Base-by-base conservation (phyloP, 2,797 vertebrate species). In the Hephaestus fuliginosus region DNA sequence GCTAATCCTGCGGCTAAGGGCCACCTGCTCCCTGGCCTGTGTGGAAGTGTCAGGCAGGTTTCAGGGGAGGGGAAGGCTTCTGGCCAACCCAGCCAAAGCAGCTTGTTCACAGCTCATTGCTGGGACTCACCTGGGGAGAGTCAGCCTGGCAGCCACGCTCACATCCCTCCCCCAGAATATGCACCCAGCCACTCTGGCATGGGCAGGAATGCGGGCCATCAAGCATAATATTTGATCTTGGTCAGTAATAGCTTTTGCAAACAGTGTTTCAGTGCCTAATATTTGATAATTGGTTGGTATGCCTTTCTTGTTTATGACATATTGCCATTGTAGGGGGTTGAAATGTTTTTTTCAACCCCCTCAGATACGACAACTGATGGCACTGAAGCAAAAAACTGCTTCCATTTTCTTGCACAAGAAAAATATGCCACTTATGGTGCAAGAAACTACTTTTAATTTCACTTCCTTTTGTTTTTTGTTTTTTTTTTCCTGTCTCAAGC, bases 91-190 rank as follows among this genome's bases (percentile, higher is more conserved):
- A 77, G 90, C 93, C 94, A 91, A 93, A 93, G 93, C 92, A 95
- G 93, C 92, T 92, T 93, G 93, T 94, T 95, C 92, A 92, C 92
- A 94, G 93, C 93, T 93, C 92, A 86, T 89, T 91, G 91, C 90
- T 84, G 91, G 92, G 88, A 89, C 87, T 92, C 92, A 95, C 93
- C 93, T 94, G 90, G 88, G 86, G 91, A 94, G 93, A 88, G 78
- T 85, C 85, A 87, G 89, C 80, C 90, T 95, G 94, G 89, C 91
- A 90, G 68, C 81, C 22, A 68, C 43, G 2, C 82, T 57, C 58
- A 1, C 69, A 58, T 80, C 79, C 81, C 78, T 86, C 84, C 78
- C 81, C 69, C 49, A 69, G 71, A 85, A 77, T 85, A 70, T 77
- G 36, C 49, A 74, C 81, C 75, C 86, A 82, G 76, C 82, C 76